Percentiles rank a stretch among this genome's conserved stretches.
Conservation (phyloP, 2,113 vertebrate genomes). For the Tyrannus savana region DNA sequence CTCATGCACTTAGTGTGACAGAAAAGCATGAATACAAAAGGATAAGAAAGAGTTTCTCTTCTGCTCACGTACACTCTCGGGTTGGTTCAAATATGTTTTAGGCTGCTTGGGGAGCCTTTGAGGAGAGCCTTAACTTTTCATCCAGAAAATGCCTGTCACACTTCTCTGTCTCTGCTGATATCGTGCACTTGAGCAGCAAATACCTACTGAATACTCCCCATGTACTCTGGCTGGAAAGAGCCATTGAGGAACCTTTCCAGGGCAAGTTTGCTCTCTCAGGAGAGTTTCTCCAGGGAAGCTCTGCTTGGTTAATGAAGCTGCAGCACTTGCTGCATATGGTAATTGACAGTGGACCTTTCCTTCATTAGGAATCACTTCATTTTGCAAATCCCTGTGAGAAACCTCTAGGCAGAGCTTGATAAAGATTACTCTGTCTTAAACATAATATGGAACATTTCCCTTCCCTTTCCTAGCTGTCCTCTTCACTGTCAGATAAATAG, state of each 20-base stretch:
- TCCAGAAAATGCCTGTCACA: neutral
- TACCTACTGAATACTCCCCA: neutral
- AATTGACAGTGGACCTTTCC: neutral
- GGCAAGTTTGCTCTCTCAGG: neutral
- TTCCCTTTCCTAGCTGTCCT: neutral
- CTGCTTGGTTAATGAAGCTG: neutral
- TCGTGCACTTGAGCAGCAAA: neutral
- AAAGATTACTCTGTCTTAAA: neutral
- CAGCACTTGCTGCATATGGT: accelerated
- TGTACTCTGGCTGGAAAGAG: neutral
- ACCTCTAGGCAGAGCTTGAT: neutral
- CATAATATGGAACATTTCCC: neutral
- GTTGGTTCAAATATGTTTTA: neutral
- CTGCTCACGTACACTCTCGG: accelerated
- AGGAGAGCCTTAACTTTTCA: neutral
- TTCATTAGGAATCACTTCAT: neutral
- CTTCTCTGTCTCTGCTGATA: neutral
- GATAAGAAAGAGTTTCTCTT: neutral
- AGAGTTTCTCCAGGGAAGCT: neutral
- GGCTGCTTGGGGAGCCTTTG: neutral
- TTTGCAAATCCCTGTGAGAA: neutral
- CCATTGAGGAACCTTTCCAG: neutral
- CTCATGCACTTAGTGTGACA: neutral
- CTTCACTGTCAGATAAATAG: neutral
- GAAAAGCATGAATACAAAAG: neutral